Percentiles rank a stretch among this genome's conserved stretches.
Evolutionary conservation across 2,113 vertebrate species (phyloP).

Genomic region (Chloebia gouldiae): DNA sequence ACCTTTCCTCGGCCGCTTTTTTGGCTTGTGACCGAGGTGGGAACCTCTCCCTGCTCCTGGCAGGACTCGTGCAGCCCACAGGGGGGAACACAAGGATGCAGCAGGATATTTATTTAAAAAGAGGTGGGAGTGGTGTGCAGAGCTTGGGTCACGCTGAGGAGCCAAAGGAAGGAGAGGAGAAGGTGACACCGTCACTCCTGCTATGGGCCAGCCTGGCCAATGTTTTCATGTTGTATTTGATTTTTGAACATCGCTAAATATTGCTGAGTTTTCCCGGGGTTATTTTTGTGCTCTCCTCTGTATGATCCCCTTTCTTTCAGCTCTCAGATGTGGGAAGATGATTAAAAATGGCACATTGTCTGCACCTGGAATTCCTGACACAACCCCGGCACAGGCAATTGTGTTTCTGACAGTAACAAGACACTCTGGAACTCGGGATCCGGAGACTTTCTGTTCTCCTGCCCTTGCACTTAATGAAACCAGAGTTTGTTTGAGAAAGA

Average conservation of each 20-base stretch:
- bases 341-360: constrained; percentile 48
- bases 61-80: background rate
- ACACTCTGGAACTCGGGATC: background rate
- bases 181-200: background rate
- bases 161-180: background rate
- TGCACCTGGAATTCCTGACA: constrained; percentile 51
- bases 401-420: constrained; percentile 64
- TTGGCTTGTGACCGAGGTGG: background rate
- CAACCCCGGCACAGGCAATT: constrained; percentile 20
- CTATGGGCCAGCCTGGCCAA: accelerated
- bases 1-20: background rate
- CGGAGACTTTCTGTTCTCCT: constrained; percentile 48
- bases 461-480: constrained; percentile 65
- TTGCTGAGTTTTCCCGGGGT: background rate
- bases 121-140: background rate
- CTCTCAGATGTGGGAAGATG: constrained; percentile 19
- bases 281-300: background rate
- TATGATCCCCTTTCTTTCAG: background rate
- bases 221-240: background rate
- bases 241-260: background rate
- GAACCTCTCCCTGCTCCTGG: background rate
- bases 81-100: background rate
- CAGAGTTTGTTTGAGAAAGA: constrained; percentile 48
- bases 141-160: background rate
- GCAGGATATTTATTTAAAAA: background rate